Evolutionary conservation across 2,113 vertebrate genomes (phyloP), one percentile per base, ranked within the genome.

Genomic region (Micromys minutus): DNA sequence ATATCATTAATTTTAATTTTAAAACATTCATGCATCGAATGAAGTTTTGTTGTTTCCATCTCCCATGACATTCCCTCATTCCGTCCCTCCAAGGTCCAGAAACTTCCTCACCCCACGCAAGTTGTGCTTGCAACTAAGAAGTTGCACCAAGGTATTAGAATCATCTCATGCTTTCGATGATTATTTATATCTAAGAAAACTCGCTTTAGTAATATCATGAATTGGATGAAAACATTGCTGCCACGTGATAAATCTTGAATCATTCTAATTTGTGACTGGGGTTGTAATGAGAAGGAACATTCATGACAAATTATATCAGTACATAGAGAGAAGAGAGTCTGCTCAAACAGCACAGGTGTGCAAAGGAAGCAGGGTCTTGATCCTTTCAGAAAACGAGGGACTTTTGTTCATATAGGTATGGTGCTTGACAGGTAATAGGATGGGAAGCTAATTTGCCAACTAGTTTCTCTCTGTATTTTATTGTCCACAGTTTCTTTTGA

Each of bases 201-300:
- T 6, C 69, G 42, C 22, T 84, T 79, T 80, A 96, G 42, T 22
- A 90, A 74, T 19, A 83, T 34, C 22, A 59, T 69, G 21, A 94
- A 72, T 87, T 59, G 67, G 34, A 96, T 85, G 22, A 15, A 90
- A 59, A 75, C 61, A 26, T 71, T n/a, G 5, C 36, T 90, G 19
- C 4, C 47, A 55, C 45, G 31, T 50, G 16, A 63, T 52, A 71
- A 57, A 72, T 81, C 22, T 47, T 95, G 59, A 91, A 87, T 61
- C 92, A 77, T 42, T 77, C 45, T 76, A 79, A 94, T 5, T 91
- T 12, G 34, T 89, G 89, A 36, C 6, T 94, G 90, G 84, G 81
- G 59, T 19, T 87, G 21, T 67, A 24, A 76, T 72, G 80, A 80
- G 69, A 67, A 89, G 77, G 52, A 90, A 85, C 15, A 11, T 55